Evolutionary conservation across 2,797 vertebrate species (phyloP), one percentile per base, ranked within the genome.

Genomic region (Acanthiza pusilla): DNA sequence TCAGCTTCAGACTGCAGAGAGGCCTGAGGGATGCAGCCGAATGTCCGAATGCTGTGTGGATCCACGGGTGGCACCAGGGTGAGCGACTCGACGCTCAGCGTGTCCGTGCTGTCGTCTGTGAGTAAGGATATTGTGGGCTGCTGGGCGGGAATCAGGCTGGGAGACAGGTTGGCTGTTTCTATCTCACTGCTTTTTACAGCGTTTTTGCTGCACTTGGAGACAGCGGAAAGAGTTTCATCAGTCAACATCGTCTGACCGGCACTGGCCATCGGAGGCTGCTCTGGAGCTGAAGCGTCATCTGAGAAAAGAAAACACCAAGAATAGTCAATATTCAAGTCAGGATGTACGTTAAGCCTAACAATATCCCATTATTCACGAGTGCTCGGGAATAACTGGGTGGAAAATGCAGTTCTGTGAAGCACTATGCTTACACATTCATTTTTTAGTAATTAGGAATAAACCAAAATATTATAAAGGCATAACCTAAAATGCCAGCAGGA

Each of bases 81-180:
- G 57, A 99, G 98, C 0, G 99, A 99, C 96, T 99, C 99, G 36
- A 99, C 98, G 2, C 99, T 99, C 54, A 99, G 97, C 0, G 98
- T 57, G 80, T 99, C 99, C 0, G 98, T 92, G 54, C 36, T 94
- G 95, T 98, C 98, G 87, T 99, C 98, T 0, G 98, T 99, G 89
- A 99, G 98, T 78, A 99, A 98, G 42, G 99, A 99, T 97, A 99
- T 99, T 45, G 98, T 98, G 94, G 99, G 99, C 97, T 99, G 99
- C 80, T 98, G 98, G 8, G 99, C 98, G 2, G 99, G 99, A 72
- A 98, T 99, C 94, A 99, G 98, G 97, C 99, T 99, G n/a, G 99
- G 99, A 21, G 99, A 99, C 94, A 99, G 94, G 65, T 97, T 97
- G 5, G 96, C 95, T 19, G 97, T 96, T 40, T 98, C 97, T 67